These are phyloP conservation scores for Hetaerina titia DNA, from an alignment of 2,888 invertebrate genomes.

Conservation along the genomic window DNA sequence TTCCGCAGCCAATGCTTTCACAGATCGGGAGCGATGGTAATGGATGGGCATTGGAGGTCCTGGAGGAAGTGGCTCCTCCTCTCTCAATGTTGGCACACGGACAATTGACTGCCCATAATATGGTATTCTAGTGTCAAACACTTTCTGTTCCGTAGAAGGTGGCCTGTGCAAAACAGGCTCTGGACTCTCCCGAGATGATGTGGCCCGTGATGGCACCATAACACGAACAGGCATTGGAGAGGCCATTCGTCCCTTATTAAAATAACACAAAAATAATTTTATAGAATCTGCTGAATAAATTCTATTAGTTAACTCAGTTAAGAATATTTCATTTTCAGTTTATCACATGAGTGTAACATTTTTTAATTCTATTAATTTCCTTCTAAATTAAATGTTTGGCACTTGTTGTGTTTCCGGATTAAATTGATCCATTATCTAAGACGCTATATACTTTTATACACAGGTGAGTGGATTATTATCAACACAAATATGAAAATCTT, in stretches of 20 bases:
- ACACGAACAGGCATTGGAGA: slow-evolving; percentile 52
- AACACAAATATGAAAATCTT: too few relatives aligned
- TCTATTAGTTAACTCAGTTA: too few relatives aligned
- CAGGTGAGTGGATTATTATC: too few relatives aligned
- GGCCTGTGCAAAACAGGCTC: slow-evolving; percentile 41
- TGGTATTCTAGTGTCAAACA: slow-evolving; percentile 44
- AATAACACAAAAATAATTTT: neutral
- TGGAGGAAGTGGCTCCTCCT: slow-evolving; percentile 38
- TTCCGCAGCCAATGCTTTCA: slow-evolving; percentile 13
- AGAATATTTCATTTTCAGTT: too few relatives aligned
- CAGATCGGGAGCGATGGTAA: slow-evolving; percentile 48
- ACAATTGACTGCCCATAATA: slow-evolving; percentile 45
- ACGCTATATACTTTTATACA: too few relatives aligned
- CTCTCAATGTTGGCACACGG: neutral
- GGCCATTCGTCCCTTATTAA: slow-evolving; percentile 42
- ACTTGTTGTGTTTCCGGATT: too few relatives aligned
- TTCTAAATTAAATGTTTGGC: too few relatives aligned
- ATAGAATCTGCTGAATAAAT: too few relatives aligned
- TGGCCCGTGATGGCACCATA: slow-evolving; percentile 26
- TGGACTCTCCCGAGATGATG: neutral
- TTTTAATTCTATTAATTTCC: too few relatives aligned
- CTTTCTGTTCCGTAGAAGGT: slow-evolving; percentile 35
- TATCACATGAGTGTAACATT: too few relatives aligned
- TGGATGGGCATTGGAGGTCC: slow-evolving; percentile 50
- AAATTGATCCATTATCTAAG: too few relatives aligned